Base-by-base conservation (phyloP, 2,888 invertebrate genomes). In the Diarsia mendica region DNA sequence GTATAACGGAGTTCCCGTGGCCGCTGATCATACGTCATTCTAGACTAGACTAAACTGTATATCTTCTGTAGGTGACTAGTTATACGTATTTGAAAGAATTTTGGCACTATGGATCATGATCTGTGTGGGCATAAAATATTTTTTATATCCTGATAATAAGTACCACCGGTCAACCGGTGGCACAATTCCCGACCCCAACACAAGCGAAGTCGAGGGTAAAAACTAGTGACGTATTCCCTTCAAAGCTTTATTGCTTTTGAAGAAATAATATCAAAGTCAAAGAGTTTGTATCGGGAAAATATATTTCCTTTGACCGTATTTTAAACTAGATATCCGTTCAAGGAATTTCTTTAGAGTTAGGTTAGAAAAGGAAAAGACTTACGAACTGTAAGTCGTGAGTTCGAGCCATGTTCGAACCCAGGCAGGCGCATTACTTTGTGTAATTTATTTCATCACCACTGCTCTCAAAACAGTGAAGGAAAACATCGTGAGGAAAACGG, bases 261-360 rank as follows among this genome's bases (percentile, higher is more conserved):
- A 66, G 23, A 63, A 49, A 71, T 64, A 51, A 51, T 39, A 79
- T 67, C 55, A 46, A 72, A 46, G 39, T 72, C 72, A 79, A 79
- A 72, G 79, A 67, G 73, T 79, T 79, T 73, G 79, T 58, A 64
- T 58, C 33, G 55, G 33, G 79, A 72, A 78, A 78, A 79, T 67
- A 79, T 58, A 72, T 78, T 11, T 61, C 1, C 55, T 78, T 63
- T 51, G 46, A 64, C 9, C n/a, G 18, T 44, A 67, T 61, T 78
- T 49, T 44, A 33, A 64, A 72, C 33, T 64, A 53, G 63, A 72
- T 55, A 67, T 51, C 20, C 10, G 49, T 72, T 55, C 60, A 61
- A 20, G 8, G 65, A 61, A 44, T 28, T 78, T 44, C n/a, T 66
- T 49, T 55, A 15, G 8, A 64, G 15, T 9, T 20, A 60, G 60